A percentile compares a stretch with the other conserved stretches of the same genome.
Evolutionary conservation across 2,797 vertebrate species (phyloP).

Genomic region (Nyctibius grandis): DNA sequence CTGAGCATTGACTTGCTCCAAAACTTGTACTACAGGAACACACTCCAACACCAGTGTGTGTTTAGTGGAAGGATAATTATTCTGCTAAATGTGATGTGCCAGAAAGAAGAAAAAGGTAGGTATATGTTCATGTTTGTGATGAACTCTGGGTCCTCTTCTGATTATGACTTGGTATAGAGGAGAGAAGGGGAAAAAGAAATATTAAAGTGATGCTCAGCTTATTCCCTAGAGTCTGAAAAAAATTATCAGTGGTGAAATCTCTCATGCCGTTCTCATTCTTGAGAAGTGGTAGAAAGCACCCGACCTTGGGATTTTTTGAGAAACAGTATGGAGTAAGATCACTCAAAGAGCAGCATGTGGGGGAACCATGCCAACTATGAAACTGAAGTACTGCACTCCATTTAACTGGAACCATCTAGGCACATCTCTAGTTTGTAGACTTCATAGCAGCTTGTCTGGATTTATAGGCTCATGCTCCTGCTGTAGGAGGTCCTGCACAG

Average conservation of each 20-base stretch:
- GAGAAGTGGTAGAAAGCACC: background rate
- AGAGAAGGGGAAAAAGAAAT: background rate
- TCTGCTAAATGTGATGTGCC: background rate
- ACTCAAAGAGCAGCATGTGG: background rate
- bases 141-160: background rate
- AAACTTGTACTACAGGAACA: background rate
- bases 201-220: background rate
- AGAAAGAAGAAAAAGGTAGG: background rate
- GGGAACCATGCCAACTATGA: fast-evolving
- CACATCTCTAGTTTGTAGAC: background rate
- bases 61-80: background rate
- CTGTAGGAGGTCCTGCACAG: background rate
- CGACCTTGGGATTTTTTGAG: background rate
- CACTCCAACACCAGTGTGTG: background rate
- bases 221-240: background rate
- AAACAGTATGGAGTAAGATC: background rate
- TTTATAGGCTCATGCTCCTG: background rate
- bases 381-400: fast-evolving
- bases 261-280: background rate
- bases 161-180: background rate
- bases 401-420: background rate
- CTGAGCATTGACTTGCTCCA: background rate
- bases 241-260: background rate
- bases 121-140: background rate
- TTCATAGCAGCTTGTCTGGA: background rate